Conservation (phyloP, 2,797 vertebrate genomes). For the Nyctibius grandis region DNA sequence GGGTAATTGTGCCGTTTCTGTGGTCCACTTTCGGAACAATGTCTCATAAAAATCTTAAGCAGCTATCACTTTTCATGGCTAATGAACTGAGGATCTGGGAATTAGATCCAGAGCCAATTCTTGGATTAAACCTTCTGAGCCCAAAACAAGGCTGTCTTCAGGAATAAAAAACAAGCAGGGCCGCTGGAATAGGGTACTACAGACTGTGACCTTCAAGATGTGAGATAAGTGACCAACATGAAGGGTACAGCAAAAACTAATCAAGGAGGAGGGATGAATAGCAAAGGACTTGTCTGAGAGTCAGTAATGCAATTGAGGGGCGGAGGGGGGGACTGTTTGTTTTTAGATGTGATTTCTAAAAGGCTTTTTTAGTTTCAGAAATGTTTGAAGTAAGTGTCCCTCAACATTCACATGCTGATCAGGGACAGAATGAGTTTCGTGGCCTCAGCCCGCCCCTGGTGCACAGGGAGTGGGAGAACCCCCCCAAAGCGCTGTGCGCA, state of each 20-base stretch:
- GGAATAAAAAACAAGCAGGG: constrained; percentile 35
- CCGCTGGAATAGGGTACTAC: not conserved
- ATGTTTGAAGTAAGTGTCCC: constrained; percentile 50
- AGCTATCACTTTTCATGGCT: constrained; percentile 70
- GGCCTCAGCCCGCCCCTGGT: constrained; percentile 23
- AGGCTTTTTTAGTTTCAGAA: constrained; percentile 52
- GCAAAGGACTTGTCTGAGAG: constrained; percentile 3
- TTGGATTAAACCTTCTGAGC: constrained; percentile 61
- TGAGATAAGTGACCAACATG: constrained; percentile 33
- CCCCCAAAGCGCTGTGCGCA: not conserved
- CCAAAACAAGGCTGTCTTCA: constrained; percentile 51
- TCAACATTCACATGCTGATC: constrained; percentile 53
- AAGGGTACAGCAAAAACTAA: constrained; percentile 15
- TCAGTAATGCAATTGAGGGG: not conserved
- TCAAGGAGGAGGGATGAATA: constrained; percentile 12
- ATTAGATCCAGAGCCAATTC: constrained; percentile 64
- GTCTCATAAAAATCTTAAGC: constrained; percentile 67
- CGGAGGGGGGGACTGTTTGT: constrained; percentile 23
- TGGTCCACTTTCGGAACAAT: constrained; percentile 40
- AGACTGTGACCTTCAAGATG: constrained; percentile 45
- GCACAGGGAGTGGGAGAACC: not conserved
- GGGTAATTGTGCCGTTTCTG: constrained; percentile 52
- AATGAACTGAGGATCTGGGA: constrained; percentile 69
- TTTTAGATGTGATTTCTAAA: constrained; percentile 60
- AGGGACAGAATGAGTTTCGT: constrained; percentile 1